phyloP scores from a whole-genome alignment of 2,797 vertebrate genomes.

The Lepilemur ruficaudatus region DNA sequence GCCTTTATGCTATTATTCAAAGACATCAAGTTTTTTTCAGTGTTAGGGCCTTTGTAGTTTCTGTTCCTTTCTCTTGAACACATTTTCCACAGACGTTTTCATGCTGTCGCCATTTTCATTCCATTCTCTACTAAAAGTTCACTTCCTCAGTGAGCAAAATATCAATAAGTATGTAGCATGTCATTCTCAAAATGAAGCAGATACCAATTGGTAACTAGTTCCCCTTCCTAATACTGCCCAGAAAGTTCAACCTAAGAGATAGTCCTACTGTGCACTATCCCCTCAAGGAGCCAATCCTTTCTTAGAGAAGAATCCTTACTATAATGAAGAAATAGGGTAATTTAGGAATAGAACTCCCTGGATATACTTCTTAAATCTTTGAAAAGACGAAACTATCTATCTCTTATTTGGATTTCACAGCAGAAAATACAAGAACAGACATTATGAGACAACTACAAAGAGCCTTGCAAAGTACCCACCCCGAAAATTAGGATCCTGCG shows the following conservation, averaged over 20 bases:
- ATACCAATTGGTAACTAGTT: neutral
- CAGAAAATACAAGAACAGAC: neutral
- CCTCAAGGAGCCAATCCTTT: neutral
- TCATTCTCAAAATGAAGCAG: slow-evolving; percentile 17
- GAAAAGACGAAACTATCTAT: neutral
- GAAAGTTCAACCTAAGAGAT: neutral
- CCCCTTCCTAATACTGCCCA: neutral
- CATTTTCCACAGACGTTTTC: neutral
- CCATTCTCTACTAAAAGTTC: slow-evolving; percentile 2
- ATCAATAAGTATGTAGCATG: neutral
- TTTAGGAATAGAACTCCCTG: neutral
- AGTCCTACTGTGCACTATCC: neutral
- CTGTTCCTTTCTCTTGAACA: neutral
- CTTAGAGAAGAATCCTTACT: neutral
- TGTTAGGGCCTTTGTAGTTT: neutral
- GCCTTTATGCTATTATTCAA: neutral
- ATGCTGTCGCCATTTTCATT: neutral
- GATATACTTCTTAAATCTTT: neutral
- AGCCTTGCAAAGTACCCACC: neutral
- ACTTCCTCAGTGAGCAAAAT: neutral
- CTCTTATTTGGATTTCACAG: neutral
- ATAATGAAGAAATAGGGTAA: neutral
- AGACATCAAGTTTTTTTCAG: neutral
- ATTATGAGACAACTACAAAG: neutral
- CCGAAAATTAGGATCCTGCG: neutral